These are phyloP conservation scores for Cettia cetti DNA, from an alignment of 2,113 vertebrate species.

Conservation along the genomic window DNA sequence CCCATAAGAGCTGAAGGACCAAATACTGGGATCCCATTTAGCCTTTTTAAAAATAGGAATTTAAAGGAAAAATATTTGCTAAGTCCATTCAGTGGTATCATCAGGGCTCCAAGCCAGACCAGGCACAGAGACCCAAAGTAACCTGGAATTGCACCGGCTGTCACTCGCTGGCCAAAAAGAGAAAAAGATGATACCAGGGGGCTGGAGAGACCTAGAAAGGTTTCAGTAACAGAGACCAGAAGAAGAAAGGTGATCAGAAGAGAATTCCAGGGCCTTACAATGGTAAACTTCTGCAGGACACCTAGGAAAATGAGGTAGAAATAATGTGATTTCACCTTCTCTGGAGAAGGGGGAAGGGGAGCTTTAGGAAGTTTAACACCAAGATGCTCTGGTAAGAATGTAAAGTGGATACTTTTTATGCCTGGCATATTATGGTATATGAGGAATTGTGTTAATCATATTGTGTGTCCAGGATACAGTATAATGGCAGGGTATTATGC, in stretches of 20 bases:
- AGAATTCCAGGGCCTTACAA: not conserved
- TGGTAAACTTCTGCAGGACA: not conserved
- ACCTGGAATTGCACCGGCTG: not conserved
- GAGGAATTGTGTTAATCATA: not conserved
- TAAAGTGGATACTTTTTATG: not conserved
- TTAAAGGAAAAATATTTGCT: not conserved
- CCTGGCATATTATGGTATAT: not conserved
- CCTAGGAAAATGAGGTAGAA: not conserved
- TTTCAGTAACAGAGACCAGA: not conserved
- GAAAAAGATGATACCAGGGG: not conserved
- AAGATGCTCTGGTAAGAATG: not conserved
- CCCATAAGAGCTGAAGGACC: not conserved
- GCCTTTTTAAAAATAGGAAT: not conserved
- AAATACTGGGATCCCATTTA: not conserved
- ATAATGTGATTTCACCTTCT: not conserved
- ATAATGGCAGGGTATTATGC: not conserved
- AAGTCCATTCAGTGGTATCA: not conserved
- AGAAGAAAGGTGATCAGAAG: not conserved
- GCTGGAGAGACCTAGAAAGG: not conserved
- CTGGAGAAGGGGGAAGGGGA: not conserved
- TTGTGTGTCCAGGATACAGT: not conserved
- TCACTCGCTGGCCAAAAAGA: not conserved
- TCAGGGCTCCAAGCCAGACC: not conserved
- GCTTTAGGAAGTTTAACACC: not conserved
- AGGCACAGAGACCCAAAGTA: not conserved